Base-by-base conservation (phyloP, 2,797 vertebrate genomes). In the Danio tinwini region DNA sequence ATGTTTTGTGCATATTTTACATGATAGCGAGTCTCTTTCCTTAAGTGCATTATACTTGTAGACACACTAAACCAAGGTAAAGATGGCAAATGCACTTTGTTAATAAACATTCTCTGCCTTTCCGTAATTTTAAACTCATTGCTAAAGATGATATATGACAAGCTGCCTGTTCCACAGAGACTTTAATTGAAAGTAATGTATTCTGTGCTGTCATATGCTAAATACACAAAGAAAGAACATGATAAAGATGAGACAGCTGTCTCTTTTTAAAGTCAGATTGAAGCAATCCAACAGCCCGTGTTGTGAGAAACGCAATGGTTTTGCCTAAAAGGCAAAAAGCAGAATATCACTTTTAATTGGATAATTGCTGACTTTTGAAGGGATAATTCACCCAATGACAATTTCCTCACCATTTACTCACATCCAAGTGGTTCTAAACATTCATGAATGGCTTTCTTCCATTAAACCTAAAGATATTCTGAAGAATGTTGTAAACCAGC, bases 121-220 rank as follows among this genome's bases (percentile, higher is more conserved):
- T 16, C 14, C 5, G 12, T 52, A 7, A 69, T 21, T 73, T 47
- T 17, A 7, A n/a, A 56, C 17, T 56, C 29, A 70, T 39, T 37
- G 16, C 56, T 50, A 45, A 62, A 49, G 14, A 62, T 61, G 16
- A 74, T 40, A 62, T 50, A 12, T 74, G 72, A 62, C 58, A 74
- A 21, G 58, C 58, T 74, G 58, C 16, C 21, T 50, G n/a, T 49
- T 50, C 11, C 29, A 62, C 10, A 62, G 58, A 5, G 4, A 39
- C 45, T 50, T 74, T 62, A 74, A 74, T 61, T 74, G 56, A 74
- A 74, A 40, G 16, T 62, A 50, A 74, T 74, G 59, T 50, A 74
- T 74, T 74, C 72, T 62, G 45, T 62, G 21, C 58, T 74, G 58
- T 62, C 56, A 74, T 17, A 13, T 37, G 11, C 58, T 62, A 62